Conservation (phyloP, 2,888 invertebrate species). For the Heliconius aoede region DNA sequence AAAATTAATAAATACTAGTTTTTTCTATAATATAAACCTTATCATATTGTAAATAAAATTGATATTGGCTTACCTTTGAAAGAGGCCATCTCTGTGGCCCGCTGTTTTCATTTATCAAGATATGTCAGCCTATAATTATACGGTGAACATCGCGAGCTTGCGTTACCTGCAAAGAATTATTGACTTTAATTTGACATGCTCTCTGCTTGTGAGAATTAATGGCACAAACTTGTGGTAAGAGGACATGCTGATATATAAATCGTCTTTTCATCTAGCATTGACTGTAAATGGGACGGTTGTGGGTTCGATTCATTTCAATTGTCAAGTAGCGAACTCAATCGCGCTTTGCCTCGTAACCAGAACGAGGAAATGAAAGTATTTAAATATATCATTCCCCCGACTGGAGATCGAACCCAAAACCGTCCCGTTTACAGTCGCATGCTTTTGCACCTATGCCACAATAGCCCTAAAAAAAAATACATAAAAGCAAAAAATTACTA, state of each 20-base stretch:
- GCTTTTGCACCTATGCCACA: not conserved
- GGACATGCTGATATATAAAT: no score
- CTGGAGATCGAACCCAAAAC: not conserved
- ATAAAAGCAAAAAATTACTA: not conserved
- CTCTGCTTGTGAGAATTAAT: not conserved
- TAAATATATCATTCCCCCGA: not conserved
- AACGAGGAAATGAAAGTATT: not conserved
- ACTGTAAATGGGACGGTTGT: no score
- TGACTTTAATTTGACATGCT: slow-evolving; percentile 37
- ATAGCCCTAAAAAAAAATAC: not conserved
- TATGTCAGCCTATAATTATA: slow-evolving; percentile 46
- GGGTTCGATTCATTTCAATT: not conserved
- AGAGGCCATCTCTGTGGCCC: slow-evolving; percentile 54
- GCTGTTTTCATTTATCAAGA: slow-evolving; percentile 51
- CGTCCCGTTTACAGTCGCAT: not conserved
- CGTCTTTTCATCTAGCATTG: no score
- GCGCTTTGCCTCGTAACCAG: not conserved
- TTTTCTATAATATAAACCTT: not conserved
- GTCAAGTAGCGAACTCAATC: not conserved
- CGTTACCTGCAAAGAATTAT: slow-evolving; percentile 47
- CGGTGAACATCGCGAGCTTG: slow-evolving; percentile 43
- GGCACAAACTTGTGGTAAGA: not conserved
- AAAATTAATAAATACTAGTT: not conserved
- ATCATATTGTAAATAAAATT: not conserved
- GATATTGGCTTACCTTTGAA: slow-evolving; percentile 55